These are phyloP conservation scores for Odontophorus gujanensis DNA, from an alignment of 2,113 vertebrate genomes.

Conservation along the genomic window DNA sequence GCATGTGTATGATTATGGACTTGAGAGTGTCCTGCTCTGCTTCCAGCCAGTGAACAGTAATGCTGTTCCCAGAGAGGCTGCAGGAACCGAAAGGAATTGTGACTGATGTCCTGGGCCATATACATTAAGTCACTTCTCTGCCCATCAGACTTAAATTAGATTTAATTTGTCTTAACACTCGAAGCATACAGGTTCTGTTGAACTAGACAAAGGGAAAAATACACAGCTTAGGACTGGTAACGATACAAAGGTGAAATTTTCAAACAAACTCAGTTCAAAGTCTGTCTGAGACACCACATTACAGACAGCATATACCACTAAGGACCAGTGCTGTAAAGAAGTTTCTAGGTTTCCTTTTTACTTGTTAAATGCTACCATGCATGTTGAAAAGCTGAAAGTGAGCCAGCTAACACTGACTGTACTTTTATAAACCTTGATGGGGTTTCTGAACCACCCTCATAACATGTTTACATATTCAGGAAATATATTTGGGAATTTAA, in stretches of 20 bases:
- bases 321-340: not conserved
- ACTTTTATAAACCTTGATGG: not conserved
- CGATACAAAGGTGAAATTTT: not conserved
- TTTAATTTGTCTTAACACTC: not conserved
- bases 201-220: not conserved
- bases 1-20: rapidly evolving
- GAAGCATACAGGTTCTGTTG: not conserved
- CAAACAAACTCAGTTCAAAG: not conserved
- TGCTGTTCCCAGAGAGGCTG: not conserved
- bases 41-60: rapidly evolving
- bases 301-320: not conserved
- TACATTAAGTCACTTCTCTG: not conserved
- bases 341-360: not conserved
- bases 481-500: not conserved
- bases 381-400: not conserved
- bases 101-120: not conserved
- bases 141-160: not conserved
- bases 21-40: not conserved
- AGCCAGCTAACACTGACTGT: not conserved
- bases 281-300: not conserved
- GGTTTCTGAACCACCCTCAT: not conserved
- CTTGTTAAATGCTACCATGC: not conserved
- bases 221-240: not conserved
- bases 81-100: not conserved
- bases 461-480: not conserved